phyloP scores from a whole-genome alignment of 2,797 vertebrate genomes.

The Centropyge bicolor region DNA sequence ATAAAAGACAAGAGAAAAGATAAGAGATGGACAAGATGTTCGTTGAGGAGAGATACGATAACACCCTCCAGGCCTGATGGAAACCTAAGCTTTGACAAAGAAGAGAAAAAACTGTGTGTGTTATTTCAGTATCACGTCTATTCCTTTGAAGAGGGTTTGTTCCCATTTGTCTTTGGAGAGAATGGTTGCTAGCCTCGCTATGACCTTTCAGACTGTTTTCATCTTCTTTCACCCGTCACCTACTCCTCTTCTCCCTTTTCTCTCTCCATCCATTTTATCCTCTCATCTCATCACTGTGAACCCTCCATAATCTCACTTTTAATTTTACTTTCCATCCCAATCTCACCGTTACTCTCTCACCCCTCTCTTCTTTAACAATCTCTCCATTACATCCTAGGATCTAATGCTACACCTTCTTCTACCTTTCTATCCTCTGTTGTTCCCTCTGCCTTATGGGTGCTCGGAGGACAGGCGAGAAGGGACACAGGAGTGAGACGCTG shows the following conservation, averaged over 20 bases:
- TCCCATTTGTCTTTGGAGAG: conserved; percentile 61
- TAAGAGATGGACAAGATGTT: conserved; percentile 57
- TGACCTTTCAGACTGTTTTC: conserved; percentile 58
- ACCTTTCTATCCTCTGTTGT: background rate
- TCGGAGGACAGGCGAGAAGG: background rate
- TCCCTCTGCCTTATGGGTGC: background rate
- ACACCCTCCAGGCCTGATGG: conserved; percentile 33
- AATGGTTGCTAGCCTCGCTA: conserved; percentile 21
- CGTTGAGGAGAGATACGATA: conserved; percentile 29
- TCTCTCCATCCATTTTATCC: conserved; percentile 5
- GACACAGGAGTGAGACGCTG: background rate
- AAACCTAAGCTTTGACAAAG: conserved; percentile 49
- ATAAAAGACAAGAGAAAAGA: conserved; percentile 48
- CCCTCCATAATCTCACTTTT: conserved; percentile 7
- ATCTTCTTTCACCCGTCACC: conserved; percentile 19
- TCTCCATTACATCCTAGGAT: conserved; percentile 15
- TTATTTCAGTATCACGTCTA: conserved; percentile 54
- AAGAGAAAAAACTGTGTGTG: conserved; percentile 12
- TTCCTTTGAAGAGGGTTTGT: conserved; percentile 55
- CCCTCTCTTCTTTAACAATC: conserved; percentile 16
- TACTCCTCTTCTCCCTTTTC: conserved; percentile 6
- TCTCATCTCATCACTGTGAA: conserved; percentile 8
- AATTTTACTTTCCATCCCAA: background rate
- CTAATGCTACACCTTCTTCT: conserved; percentile 7
- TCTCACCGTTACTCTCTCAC: conserved; percentile 17